Percentiles rank a stretch among this genome's conserved stretches.
phyloP scores from a whole-genome alignment of 2,888 invertebrate species.

The Scaptomyza polygonia region DNA sequence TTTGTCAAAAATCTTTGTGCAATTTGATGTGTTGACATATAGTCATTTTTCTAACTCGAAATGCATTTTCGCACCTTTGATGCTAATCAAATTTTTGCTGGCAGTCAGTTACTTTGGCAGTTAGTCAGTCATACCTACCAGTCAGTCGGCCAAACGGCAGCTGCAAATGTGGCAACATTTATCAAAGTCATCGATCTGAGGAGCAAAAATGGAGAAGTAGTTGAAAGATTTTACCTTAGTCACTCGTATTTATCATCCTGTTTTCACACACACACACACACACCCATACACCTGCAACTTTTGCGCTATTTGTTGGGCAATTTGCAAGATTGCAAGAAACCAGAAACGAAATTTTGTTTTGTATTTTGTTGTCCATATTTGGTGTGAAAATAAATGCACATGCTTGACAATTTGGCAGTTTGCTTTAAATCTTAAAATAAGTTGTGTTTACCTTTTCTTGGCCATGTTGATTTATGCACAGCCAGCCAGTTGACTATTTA shows the following conservation, averaged over 20 bases:
- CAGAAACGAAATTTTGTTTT: slow-evolving; percentile 27
- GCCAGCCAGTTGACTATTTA: slow-evolving; percentile 20
- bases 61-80: slow-evolving; percentile 50
- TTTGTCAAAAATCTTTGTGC: slow-evolving; percentile 31
- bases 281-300: slow-evolving; percentile 22
- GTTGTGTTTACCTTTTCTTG: slow-evolving; percentile 35
- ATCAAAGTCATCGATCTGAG: slow-evolving; percentile 56
- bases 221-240: slow-evolving; percentile 31
- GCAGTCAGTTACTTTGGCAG: slow-evolving; percentile 29
- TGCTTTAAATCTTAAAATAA: slow-evolving; percentile 34
- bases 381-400: slow-evolving; percentile 43
- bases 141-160: slow-evolving; percentile 24
- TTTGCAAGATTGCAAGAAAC: slow-evolving; percentile 47
- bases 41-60: slow-evolving; percentile 51
- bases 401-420: slow-evolving; percentile 29
- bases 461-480: slow-evolving; percentile 24
- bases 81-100: slow-evolving; percentile 67
- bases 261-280: slow-evolving; percentile 47
- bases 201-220: background rate
- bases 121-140: slow-evolving; percentile 3
- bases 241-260: slow-evolving; percentile 56
- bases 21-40: slow-evolving; percentile 63
- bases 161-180: slow-evolving; percentile 62
- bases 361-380: slow-evolving; percentile 24
- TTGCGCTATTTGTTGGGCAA: slow-evolving; percentile 49